Conservation (phyloP, 2,797 vertebrate species). For the Heterohyrax brucei region DNA sequence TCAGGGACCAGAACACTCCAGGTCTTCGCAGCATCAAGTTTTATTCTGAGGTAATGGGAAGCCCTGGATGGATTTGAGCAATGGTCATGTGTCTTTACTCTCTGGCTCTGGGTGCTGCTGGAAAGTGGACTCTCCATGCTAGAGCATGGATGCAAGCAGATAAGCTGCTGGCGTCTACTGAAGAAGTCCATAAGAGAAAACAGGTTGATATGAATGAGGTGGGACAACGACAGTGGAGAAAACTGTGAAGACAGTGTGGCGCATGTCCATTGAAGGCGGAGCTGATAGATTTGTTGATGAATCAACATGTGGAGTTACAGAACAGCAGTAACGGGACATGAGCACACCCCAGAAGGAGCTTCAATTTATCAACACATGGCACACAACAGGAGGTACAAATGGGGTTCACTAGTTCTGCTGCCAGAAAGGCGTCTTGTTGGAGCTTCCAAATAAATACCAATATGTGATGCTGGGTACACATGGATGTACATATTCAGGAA, state of each 20-base stretch:
- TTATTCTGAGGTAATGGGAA: neutral
- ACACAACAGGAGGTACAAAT: neutral
- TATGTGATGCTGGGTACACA: neutral
- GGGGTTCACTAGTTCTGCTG: neutral
- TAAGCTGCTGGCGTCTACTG: neutral
- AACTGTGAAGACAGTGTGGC: neutral
- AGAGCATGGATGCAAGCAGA: neutral
- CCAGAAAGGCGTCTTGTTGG: fast-evolving
- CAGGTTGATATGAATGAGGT: neutral
- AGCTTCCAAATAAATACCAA: neutral
- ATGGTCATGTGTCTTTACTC: neutral
- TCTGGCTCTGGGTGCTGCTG: neutral
- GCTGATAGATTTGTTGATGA: neutral
- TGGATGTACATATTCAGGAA: neutral
- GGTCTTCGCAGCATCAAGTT: fast-evolving
- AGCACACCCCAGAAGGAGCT: neutral
- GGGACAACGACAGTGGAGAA: neutral
- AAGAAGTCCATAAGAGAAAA: neutral
- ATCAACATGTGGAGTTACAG: neutral
- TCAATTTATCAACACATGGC: fast-evolving
- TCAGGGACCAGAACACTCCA: fast-evolving
- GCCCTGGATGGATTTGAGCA: neutral
- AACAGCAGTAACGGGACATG: fast-evolving
- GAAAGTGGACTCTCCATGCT: neutral
- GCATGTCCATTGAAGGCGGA: neutral